phyloP scores from a whole-genome alignment of 2,888 invertebrate genomes.

The Volucella inflata region DNA sequence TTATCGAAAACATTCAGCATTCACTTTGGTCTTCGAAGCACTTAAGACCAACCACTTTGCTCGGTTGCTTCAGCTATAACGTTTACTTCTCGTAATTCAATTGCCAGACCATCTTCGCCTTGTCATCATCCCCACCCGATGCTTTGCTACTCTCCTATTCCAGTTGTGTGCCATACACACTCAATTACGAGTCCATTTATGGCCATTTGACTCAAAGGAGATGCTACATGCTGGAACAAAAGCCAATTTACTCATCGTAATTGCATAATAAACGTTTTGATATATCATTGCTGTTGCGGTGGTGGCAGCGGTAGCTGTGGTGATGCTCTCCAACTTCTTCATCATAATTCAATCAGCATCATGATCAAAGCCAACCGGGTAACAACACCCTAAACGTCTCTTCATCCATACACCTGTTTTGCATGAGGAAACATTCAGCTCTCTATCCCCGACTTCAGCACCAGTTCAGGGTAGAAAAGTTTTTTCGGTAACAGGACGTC shows the following conservation, averaged over 20 bases:
- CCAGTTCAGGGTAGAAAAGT: no score
- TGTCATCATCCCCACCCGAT: constrained; percentile 3
- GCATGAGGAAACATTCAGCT: constrained; percentile 56
- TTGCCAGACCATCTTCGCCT: constrained; percentile 16
- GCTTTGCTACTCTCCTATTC: constrained; percentile 15
- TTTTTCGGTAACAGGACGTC: neutral
- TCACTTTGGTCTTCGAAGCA: constrained; percentile 63
- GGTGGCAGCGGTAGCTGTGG: constrained; percentile 11
- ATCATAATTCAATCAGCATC: constrained; percentile 74
- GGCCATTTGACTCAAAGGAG: constrained; percentile 71
- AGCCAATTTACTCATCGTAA: constrained; percentile 74
- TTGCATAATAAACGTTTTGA: constrained; percentile 74
- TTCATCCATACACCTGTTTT: constrained; percentile 59
- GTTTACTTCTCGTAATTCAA: constrained; percentile 45
- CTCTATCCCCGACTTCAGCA: neutral
- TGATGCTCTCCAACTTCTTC: constrained; percentile 36
- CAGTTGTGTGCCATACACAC: constrained; percentile 37
- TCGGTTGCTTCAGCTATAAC: constrained; percentile 16
- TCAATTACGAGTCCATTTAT: constrained; percentile 73
- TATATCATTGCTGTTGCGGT: constrained; percentile 60
- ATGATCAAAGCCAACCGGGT: constrained; percentile 69
- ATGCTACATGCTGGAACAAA: constrained; percentile 61
- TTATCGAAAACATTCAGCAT: constrained; percentile 51
- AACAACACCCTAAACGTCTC: constrained; percentile 58
- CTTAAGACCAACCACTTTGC: constrained; percentile 65